A percentile compares a stretch with the other conserved stretches of the same genome.
Evolutionary conservation across 1,140 invertebrate species (phyloP).

Genomic region (Calosoma granatense): DNA sequence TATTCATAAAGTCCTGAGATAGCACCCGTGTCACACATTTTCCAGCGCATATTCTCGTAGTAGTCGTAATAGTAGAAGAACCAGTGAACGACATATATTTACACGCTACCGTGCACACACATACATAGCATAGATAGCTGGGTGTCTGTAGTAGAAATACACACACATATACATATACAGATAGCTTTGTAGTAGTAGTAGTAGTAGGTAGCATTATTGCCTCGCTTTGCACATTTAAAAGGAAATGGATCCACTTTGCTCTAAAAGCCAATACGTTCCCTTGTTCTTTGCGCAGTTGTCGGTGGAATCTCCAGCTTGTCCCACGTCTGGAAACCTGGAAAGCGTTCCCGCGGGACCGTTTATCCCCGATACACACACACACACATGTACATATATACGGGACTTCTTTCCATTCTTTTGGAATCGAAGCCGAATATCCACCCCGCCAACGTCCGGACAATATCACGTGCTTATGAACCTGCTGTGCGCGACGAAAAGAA

Average conservation of each 20-base stretch:
- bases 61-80: too few species aligned
- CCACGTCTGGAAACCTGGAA: not conserved
- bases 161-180: too few species aligned
- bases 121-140: not conserved
- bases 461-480: conserved; percentile 2
- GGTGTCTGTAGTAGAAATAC: too few species aligned
- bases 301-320: not conserved
- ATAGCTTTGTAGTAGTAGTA: too few species aligned
- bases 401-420: not conserved
- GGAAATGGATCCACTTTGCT: not conserved
- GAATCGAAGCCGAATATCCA: not conserved
- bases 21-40: not conserved
- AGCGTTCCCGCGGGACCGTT: not conserved
- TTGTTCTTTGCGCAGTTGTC: not conserved
- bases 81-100: too few species aligned
- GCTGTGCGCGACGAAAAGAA: conserved; percentile 1
- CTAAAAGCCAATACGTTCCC: not conserved
- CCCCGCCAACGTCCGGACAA: not conserved
- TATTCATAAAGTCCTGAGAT: not conserved
- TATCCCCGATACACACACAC: not conserved
- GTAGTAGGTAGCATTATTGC: too few species aligned
- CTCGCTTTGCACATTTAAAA: not conserved
- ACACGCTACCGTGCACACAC: not conserved
- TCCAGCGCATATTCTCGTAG: too few species aligned
- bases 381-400: not conserved